Base-by-base conservation (phyloP, 1,140 invertebrate species). In the Macrosteles quadrilineatus region DNA sequence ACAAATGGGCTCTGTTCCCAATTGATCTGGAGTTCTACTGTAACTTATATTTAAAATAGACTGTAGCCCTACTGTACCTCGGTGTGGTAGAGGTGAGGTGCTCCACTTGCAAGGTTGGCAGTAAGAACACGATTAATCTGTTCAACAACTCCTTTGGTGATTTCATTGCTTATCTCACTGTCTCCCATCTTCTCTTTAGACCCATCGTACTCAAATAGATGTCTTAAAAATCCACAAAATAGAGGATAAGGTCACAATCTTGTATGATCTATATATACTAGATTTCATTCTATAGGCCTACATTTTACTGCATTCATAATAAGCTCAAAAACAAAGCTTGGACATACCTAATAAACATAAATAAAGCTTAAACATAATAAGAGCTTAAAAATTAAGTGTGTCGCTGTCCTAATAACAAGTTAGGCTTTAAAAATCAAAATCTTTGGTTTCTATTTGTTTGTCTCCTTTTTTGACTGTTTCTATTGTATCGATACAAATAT, bases 101-200 rank as follows among this genome's bases (percentile, higher is more conserved):
- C 81, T 70, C 83, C 84, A 68, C 79, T 76, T 62, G 79, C 79
- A 17, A 93, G 79, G 73, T 84, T 80, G 66, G 86, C 84, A 17
- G 85, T 75, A 6, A 92, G 77, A 2, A 87, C 81, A 76, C 89
- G 85, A 79, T 93, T 91, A 0, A 93, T 82, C 80, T 90, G 87
- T 74, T 85, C 83, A 1, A 86, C 81, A 62, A 93, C 75, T 40
- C 79, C 78, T 72, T 82, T 83, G 65, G 81, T 79, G 43, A 82
- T 74, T 19, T 81, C 62, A 76, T 84, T 77, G 71, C 84, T 81
- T 50, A 78, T 73, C 68, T 83, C 76, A 17, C 73, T 67, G 73
- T 79, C 70, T 59, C 69, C 71, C 69, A 80, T 65, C 70, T 81
- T 73, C 32, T 79, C 43, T 11, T 25, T 29, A 6, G 21, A 21